phyloP scores from a whole-genome alignment of 1,140 invertebrate genomes.

The Eupristina koningsbergeri region DNA sequence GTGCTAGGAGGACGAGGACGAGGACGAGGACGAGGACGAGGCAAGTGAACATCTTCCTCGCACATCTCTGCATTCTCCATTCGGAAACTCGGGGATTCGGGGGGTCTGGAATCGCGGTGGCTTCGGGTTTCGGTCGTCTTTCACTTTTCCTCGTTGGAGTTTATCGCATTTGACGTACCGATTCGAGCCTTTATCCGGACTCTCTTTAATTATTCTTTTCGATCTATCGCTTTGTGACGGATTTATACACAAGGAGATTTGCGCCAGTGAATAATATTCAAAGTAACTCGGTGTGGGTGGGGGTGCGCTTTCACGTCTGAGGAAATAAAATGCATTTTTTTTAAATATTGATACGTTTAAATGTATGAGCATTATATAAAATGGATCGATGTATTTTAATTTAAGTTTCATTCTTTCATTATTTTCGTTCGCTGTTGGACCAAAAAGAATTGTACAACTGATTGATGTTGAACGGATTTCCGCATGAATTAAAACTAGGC shows the following conservation, averaged over 20 bases:
- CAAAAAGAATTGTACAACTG: neutral
- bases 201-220: neutral
- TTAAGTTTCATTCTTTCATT: neutral
- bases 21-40: too few relatives aligned
- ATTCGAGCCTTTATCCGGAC: neutral
- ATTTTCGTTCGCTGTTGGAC: neutral
- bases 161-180: too few relatives aligned
- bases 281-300: too few relatives aligned
- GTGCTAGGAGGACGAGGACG: too few relatives aligned
- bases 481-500: neutral
- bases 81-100: slow-evolving; percentile 9
- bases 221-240: neutral
- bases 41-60: slow-evolving; percentile 33
- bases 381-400: neutral
- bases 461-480: neutral
- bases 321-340: too few relatives aligned
- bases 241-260: too few relatives aligned
- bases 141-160: neutral
- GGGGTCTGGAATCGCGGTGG: slow-evolving; percentile 17
- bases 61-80: slow-evolving; percentile 28
- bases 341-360: neutral
- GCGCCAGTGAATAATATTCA: too few relatives aligned
- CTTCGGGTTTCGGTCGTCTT: neutral
- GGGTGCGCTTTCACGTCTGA: too few relatives aligned
- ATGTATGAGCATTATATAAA: too few relatives aligned